A percentile compares a stretch with the other conserved stretches of the same genome.
phyloP scores from a whole-genome alignment of 2,797 vertebrate species.

The Sebastes cheni region DNA sequence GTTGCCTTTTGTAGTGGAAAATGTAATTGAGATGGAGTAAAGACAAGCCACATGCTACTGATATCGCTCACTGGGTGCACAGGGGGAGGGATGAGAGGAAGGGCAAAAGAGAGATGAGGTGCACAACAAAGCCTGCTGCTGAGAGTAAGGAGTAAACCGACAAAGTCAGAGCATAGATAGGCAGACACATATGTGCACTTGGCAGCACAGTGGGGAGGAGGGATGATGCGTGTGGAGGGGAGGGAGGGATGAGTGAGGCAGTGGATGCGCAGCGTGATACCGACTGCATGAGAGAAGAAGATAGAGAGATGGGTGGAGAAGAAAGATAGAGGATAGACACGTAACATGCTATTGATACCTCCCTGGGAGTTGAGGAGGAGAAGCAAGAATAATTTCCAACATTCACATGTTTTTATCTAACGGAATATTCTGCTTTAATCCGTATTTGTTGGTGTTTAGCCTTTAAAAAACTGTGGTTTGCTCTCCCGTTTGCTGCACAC shows the following conservation, averaged over 20 bases:
- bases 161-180: background rate
- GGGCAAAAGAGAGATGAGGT: background rate
- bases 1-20: constrained; percentile 26
- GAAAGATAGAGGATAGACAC: background rate
- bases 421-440: background rate
- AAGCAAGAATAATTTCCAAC: background rate
- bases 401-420: background rate
- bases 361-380: background rate
- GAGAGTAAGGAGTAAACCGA: background rate
- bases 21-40: constrained; percentile 43
- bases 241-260: background rate
- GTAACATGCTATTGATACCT: background rate
- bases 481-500: background rate
- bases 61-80: constrained; percentile 10
- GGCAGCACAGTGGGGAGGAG: background rate
- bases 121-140: constrained; percentile 7
- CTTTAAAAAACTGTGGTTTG: background rate
- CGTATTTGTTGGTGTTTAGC: background rate
- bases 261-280: background rate
- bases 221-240: background rate
- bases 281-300: background rate
- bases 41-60: constrained; percentile 36
- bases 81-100: background rate
- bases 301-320: background rate
- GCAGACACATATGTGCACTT: background rate